phyloP scores from a whole-genome alignment of 1,140 invertebrate genomes.

The Trinorchestia longiramus region DNA sequence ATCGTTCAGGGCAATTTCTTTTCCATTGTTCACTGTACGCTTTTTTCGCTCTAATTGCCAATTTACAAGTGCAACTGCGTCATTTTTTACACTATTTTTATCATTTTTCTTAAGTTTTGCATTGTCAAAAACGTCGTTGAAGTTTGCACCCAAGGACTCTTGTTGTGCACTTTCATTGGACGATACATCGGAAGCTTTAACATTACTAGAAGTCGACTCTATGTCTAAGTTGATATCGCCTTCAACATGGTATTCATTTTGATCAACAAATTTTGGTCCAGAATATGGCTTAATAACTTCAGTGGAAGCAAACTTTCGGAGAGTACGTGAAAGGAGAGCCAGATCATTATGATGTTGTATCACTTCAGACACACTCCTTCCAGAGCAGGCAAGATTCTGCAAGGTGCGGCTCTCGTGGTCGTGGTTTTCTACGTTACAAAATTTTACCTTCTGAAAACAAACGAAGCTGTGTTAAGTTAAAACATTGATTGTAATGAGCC shows the following conservation, averaged over 20 bases:
- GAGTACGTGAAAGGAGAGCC: neutral
- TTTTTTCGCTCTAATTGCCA: neutral
- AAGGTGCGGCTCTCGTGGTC: conserved; percentile 59
- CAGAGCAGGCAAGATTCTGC: conserved; percentile 62
- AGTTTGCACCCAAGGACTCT: neutral
- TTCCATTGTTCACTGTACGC: neutral
- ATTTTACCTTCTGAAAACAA: conserved; percentile 57
- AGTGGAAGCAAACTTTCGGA: neutral
- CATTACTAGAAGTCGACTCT: neutral
- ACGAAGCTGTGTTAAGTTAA: neutral
- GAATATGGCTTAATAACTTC: conserved; percentile 13
- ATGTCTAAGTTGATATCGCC: conserved; percentile 13
- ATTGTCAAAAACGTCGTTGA: neutral
- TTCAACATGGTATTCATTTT: neutral
- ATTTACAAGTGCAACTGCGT: neutral
- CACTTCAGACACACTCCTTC: conserved; percentile 59
- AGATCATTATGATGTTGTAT: conserved; percentile 61
- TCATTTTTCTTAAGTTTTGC: neutral
- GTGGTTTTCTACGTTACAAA: conserved; percentile 59
- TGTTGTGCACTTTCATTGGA: neutral
- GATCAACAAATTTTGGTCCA: neutral
- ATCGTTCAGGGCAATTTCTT: neutral
- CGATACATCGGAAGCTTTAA: neutral
- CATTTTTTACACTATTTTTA: neutral
- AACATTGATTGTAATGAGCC: neutral